Percentiles rank a stretch among this genome's conserved stretches.
Conservation (phyloP, 2,113 vertebrate genomes). For the Catharus minimus region DNA sequence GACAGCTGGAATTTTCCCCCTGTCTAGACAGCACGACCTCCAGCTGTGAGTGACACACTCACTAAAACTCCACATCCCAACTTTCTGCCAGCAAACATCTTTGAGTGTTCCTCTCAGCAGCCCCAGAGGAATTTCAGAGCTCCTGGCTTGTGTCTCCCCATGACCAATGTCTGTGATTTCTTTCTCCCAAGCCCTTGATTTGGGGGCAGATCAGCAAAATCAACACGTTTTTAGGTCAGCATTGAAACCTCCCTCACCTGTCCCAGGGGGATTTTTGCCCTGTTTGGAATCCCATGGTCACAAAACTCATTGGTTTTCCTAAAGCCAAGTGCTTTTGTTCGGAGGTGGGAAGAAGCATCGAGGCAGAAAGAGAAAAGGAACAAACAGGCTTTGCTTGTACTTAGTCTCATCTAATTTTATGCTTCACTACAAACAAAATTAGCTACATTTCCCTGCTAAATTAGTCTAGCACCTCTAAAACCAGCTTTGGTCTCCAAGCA, state of each 20-base stretch:
- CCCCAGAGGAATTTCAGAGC: background rate
- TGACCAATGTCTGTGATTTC: accelerated
- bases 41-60: background rate
- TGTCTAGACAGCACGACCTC: background rate
- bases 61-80: background rate
- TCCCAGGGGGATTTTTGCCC: background rate
- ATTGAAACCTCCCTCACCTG: accelerated
- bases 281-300: background rate
- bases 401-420: background rate
- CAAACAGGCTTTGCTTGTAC: background rate
- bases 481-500: background rate
- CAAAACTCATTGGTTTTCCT: background rate
- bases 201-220: background rate
- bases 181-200: background rate
- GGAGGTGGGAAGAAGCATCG: background rate
- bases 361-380: background rate
- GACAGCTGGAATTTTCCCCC: background rate
- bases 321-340: background rate
- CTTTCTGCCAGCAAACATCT: background rate
- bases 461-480: background rate
- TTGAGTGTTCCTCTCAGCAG: background rate
- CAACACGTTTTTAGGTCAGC: background rate
- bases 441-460: background rate
- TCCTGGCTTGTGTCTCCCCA: accelerated
- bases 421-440: background rate